Evolutionary conservation across 2,888 invertebrate genomes (phyloP), one percentile per base, ranked within the genome.

Genomic region (Subacronicta megacephala): DNA sequence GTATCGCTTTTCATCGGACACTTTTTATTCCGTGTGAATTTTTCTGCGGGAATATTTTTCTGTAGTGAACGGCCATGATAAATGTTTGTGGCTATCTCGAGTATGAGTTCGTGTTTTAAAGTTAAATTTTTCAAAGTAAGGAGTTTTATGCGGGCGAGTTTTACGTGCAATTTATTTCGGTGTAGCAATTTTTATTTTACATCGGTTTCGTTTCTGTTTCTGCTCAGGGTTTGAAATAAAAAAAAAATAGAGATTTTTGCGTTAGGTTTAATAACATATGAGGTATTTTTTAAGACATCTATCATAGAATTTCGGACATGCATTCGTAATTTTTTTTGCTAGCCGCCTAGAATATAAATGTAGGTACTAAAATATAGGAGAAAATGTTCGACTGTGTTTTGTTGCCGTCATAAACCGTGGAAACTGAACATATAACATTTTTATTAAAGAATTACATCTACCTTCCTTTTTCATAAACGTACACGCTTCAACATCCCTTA

Each of bases 1-100:
- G 79, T 83, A 84, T 84, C 81, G 80, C 73, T 78, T 76, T 72
- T 77, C 77, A 77, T 77, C 72, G 71, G 74, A 76, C 70, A 75
- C 64, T 80, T 82, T 82, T 81, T 84, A 78, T 77, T 73, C 76
- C 62, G 68, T 74, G 72, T 72, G 75, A 78, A 81, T 77, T 79
- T 77, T 72, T 73, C 52, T 55, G 56, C 58, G 51, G 53, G 64
- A 74, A 77, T 72, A 64, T 67, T 73, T 74, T 60, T 63, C 62
- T 76, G 69, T 75, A 59, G 54, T 71, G 65, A 68, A 47, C 51
- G 45, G 55, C 65, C 69, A 75, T 75, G 77, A 82, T 80, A 63
- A 81, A 83, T 80, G 79, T 62, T 58, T 56, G 38, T 54, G 51
- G 51, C 63, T 68, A 61, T 59, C 61, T 66, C 53, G 37, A 35